Evolutionary conservation across 2,888 invertebrate genomes (phyloP).

Genomic region (Aleiodes alternator): DNA sequence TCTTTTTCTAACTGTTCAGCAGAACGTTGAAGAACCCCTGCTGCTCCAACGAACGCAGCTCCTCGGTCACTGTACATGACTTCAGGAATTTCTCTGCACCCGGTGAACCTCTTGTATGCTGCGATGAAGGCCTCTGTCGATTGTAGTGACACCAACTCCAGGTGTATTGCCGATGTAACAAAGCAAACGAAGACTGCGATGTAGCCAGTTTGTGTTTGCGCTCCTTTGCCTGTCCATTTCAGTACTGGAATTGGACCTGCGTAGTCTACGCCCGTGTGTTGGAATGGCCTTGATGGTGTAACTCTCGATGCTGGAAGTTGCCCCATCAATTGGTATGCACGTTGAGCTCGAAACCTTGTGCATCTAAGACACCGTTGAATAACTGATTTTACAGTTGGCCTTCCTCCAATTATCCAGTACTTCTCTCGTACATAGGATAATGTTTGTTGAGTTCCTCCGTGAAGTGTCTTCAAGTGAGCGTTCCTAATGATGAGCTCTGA

Average conservation of each 20-base stretch:
- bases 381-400: neutral
- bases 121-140: neutral
- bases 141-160: neutral
- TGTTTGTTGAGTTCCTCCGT: too few relatives aligned
- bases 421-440: too few relatives aligned
- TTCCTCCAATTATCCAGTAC: neutral
- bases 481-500: neutral
- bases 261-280: conserved; percentile 54
- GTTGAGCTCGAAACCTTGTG: conserved; percentile 39
- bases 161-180: conserved; percentile 42
- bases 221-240: conserved; percentile 28
- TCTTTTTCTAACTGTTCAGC: too few relatives aligned
- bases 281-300: conserved; percentile 50
- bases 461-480: neutral
- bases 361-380: conserved; percentile 49
- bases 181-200: conserved; percentile 48
- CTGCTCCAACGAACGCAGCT: neutral
- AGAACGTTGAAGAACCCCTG: neutral
- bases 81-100: neutral
- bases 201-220: too few relatives aligned
- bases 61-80: conserved; percentile 14
- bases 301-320: conserved; percentile 44
- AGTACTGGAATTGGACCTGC: conserved; percentile 55
- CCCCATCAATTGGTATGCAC: conserved; percentile 47
- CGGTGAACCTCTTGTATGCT: neutral